Percentiles rank a stretch among this genome's conserved stretches.
These are phyloP conservation scores for Mesorhabditis sp. DNA, from an alignment of 2,888 invertebrate species.

Conservation along the genomic window DNA sequence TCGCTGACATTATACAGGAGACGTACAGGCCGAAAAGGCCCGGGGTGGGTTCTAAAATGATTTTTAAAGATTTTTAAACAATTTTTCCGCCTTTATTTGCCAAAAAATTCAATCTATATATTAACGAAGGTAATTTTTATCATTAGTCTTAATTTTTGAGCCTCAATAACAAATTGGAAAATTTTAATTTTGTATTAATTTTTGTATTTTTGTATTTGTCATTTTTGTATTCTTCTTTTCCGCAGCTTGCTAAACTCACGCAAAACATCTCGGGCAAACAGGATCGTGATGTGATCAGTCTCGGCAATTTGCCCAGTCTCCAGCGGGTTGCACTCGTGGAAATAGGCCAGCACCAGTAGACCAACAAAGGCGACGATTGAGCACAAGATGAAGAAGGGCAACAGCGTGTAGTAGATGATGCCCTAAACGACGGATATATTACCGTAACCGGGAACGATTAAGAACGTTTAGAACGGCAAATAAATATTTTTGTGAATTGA, in stretches of 20 bases:
- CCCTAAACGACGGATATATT: conserved; percentile 11
- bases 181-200: no score
- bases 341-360: conserved; percentile 49
- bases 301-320: conserved; percentile 40
- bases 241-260: conserved; percentile 18
- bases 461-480: no score
- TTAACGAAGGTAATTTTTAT: no score
- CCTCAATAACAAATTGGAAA: no score
- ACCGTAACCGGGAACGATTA: background rate
- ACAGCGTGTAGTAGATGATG: conserved; percentile 40
- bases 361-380: conserved; percentile 46
- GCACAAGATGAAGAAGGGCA: conserved; percentile 46
- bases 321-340: conserved; percentile 48
- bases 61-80: no score
- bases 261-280: conserved; percentile 42
- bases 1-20: conserved; percentile 49
- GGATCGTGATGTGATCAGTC: conserved; percentile 46
- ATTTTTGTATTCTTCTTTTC: no score
- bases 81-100: no score
- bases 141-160: no score
- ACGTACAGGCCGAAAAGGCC: conserved; percentile 51
- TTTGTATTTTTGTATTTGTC: no score
- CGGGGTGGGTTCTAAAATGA: conserved; percentile 36
- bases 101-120: background rate
- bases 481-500: no score